phyloP scores from a whole-genome alignment of 2,888 invertebrate genomes.

The Hydropsyche betteni region DNA sequence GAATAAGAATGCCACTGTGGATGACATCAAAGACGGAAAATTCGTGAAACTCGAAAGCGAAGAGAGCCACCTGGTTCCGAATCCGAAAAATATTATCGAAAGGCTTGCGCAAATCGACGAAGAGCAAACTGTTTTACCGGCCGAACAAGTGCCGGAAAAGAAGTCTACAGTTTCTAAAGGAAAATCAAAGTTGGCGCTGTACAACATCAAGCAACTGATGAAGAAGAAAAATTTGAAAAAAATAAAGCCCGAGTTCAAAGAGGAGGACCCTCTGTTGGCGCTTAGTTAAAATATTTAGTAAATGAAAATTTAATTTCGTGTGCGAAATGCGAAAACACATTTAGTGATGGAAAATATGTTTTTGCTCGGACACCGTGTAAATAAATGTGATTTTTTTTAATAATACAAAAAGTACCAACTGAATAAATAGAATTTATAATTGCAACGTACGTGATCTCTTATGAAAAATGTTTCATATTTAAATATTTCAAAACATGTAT shows the following conservation, averaged over 20 bases:
- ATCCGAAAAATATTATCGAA: constrained; percentile 86
- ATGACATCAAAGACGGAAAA: constrained; percentile 60
- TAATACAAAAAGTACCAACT: neutral
- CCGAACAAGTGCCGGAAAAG: constrained; percentile 56
- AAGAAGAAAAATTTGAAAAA: constrained; percentile 56
- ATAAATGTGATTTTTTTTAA: constrained; percentile 35
- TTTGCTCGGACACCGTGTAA: constrained; percentile 16
- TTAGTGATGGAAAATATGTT: constrained; percentile 9
- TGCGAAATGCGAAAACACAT: constrained; percentile 29
- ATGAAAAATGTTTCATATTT: neutral
- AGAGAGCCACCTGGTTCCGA: constrained; percentile 57
- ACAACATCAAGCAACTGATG: constrained; percentile 65
- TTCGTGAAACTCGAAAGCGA: neutral
- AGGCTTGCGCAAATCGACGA: constrained; percentile 79
- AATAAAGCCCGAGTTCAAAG: constrained; percentile 65
- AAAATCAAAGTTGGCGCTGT: constrained; percentile 71
- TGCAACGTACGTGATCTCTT: neutral
- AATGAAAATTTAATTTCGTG: neutral
- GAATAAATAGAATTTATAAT: neutral
- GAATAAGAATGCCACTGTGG: constrained; percentile 77
- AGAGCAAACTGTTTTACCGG: constrained; percentile 50
- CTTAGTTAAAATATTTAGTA: constrained; percentile 64
- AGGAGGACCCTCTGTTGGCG: constrained; percentile 73
- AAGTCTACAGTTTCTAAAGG: constrained; percentile 67
- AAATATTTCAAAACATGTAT: neutral